Base-by-base conservation (phyloP, 2,113 vertebrate genomes). In the Gasterosteus nipponicus region DNA sequence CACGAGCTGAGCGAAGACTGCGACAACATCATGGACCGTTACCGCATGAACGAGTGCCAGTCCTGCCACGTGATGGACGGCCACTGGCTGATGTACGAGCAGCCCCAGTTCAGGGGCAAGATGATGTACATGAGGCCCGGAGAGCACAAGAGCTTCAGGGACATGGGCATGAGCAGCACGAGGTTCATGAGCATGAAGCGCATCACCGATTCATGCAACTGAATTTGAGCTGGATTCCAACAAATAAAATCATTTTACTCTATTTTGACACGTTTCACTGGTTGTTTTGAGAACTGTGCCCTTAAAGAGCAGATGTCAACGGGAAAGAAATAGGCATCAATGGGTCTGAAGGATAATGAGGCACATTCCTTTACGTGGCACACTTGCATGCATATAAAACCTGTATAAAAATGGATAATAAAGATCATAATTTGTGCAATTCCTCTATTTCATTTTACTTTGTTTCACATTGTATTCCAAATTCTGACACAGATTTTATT, bases 81-180 rank as follows among this genome's bases (percentile, higher is more conserved):
- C 42, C 89, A 94, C 81, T 94, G 93, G 93, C 78, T 91, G 75
- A 70, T 94, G 77, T 89, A 91, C 42, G 93, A 94, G 68, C 89
- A 91, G 82, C 81, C 92, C 54, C 49, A 92, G 53, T 94, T 85
- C 85, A 91, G 87, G 83, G 91, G 92, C 77, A 86, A 53, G 51
- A 79, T 81, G 90, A 58, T 83, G 29, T 92, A 91, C 78, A 38
- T 91, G 64, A 91, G 83, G 53, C 92, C 92, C 31, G 91, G 91
- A 60, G 92, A 93, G 81, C 90, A 93, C 88, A 86, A 73, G 75
- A 90, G 78, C 77, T 89, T 90, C 83, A 90, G 73, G 65, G 83
- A 92, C 14, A 86, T 89, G 83, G 86, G 89, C 22, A 53, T 63
- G 41, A 82, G 66, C 5, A 47, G 71, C 61, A 62, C 2, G 8